Evolutionary conservation across 2,888 invertebrate genomes (phyloP).

Genomic region (Rhorus exstirpatorius): DNA sequence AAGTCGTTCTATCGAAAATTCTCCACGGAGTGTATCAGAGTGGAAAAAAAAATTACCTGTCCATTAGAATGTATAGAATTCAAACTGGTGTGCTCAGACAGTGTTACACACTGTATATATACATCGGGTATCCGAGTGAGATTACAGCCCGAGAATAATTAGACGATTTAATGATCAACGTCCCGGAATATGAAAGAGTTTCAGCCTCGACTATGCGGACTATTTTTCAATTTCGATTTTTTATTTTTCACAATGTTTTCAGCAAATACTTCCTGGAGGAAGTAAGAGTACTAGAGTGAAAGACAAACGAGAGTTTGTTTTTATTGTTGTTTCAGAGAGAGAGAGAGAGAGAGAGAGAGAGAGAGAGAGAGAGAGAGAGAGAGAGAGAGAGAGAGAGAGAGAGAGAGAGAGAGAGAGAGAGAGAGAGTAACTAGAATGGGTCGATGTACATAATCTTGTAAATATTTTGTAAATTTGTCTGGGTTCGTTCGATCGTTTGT

Average conservation of each 20-base stretch:
- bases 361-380: too few relatives aligned
- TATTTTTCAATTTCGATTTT: neutral
- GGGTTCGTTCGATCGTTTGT: too few relatives aligned
- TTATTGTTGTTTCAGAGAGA: too few relatives aligned
- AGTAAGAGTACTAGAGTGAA: too few relatives aligned
- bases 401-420: too few relatives aligned
- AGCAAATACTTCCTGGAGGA: too few relatives aligned
- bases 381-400: too few relatives aligned
- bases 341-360: too few relatives aligned
- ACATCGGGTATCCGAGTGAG: neutral
- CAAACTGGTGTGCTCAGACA: neutral
- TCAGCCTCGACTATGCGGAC: neutral
- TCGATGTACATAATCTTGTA: too few relatives aligned
- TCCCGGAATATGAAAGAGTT: slow-evolving; percentile 18
- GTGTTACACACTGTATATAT: slow-evolving; percentile 20
- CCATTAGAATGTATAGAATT: slow-evolving; percentile 45
- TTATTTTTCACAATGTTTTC: neutral
- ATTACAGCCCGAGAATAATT: slow-evolving; percentile 49
- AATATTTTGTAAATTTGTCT: too few relatives aligned
- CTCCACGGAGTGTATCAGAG: slow-evolving; percentile 45
- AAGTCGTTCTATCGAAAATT: slow-evolving; percentile 49
- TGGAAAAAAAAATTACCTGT: slow-evolving; percentile 41
- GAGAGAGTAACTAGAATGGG: too few relatives aligned
- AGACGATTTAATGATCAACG: slow-evolving; percentile 45
- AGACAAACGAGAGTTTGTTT: too few relatives aligned